Evolutionary conservation across 2,888 invertebrate genomes (phyloP).

Genomic region (Tethea ocularis): DNA sequence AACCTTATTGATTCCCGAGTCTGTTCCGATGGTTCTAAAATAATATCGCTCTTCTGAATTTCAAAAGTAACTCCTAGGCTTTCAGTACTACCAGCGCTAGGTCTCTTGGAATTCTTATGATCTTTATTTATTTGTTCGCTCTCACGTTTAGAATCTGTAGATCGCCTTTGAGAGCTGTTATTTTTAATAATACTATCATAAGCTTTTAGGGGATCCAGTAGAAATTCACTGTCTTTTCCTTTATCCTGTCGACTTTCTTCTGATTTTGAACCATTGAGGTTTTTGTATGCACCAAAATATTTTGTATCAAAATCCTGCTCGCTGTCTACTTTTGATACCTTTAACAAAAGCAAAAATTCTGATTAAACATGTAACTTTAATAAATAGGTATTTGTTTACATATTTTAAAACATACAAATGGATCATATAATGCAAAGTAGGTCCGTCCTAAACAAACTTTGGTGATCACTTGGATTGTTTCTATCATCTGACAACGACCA

Average conservation of each 20-base stretch:
- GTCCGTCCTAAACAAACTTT: slow-evolving; percentile 55
- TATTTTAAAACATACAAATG: slow-evolving; percentile 56
- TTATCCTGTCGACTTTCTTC: slow-evolving; percentile 16
- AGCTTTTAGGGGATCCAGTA: slow-evolving; percentile 16
- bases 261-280: slow-evolving; percentile 33
- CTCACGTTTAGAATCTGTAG: slow-evolving; percentile 23
- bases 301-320: slow-evolving; percentile 73
- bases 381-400: background rate
- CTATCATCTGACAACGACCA: slow-evolving; percentile 85
- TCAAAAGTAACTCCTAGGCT: slow-evolving; percentile 12
- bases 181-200: slow-evolving; percentile 26
- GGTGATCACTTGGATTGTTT: slow-evolving; percentile 77
- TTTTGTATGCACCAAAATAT: slow-evolving; percentile 71
- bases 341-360: slow-evolving; percentile 7
- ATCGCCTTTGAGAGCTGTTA: slow-evolving; percentile 25
- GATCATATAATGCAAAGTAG: slow-evolving; percentile 75
- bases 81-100: slow-evolving; percentile 20
- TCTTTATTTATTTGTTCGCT: slow-evolving; percentile 20
- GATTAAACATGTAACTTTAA: background rate
- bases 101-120: slow-evolving; percentile 16
- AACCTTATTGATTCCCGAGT: slow-evolving; percentile 48
- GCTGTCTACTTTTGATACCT: slow-evolving; percentile 66
- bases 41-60: slow-evolving; percentile 33
- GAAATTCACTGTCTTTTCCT: slow-evolving; percentile 19
- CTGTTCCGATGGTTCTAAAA: slow-evolving; percentile 36